phyloP scores from a whole-genome alignment of 2,888 invertebrate species.

The Mythimna albipuncta region DNA sequence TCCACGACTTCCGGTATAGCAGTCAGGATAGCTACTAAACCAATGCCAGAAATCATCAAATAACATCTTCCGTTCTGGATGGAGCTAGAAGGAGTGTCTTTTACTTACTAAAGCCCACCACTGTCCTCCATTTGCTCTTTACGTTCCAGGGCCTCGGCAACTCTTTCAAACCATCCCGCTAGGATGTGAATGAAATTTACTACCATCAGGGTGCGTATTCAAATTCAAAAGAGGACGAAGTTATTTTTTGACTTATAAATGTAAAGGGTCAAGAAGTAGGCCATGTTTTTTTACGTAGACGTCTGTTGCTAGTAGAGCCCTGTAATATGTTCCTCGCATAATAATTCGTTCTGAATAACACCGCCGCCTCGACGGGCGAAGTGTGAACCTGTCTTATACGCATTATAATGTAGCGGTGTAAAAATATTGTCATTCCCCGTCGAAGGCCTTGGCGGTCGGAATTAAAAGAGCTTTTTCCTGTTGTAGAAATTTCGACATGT shows the following conservation, averaged over 20 bases:
- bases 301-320: not conserved
- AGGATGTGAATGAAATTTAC: not conserved
- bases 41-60: too few species aligned
- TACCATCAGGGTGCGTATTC: not conserved
- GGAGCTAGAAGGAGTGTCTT: too few species aligned
- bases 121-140: too few species aligned
- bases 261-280: not conserved
- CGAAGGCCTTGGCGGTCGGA: conserved; percentile 71
- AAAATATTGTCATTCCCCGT: conserved; percentile 69
- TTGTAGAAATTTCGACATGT: conserved; percentile 84
- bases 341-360: conserved; percentile 21
- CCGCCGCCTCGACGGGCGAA: not conserved
- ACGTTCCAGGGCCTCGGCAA: too few species aligned
- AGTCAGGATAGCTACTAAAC: too few species aligned
- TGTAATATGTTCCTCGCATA: conserved; percentile 14
- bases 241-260: not conserved
- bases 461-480: conserved; percentile 86
- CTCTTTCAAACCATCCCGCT: too few species aligned
- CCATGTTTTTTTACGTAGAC: not conserved
- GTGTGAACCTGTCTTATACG: conserved; percentile 46
- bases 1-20: too few species aligned
- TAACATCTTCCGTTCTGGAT: too few species aligned
- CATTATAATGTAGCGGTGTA: conserved; percentile 57
- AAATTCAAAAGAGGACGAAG: not conserved
- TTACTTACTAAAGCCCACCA: too few species aligned